Evolutionary conservation across 2,113 vertebrate species (phyloP), one percentile per base, ranked within the genome.

Genomic region (Thryonomys swinderianus): DNA sequence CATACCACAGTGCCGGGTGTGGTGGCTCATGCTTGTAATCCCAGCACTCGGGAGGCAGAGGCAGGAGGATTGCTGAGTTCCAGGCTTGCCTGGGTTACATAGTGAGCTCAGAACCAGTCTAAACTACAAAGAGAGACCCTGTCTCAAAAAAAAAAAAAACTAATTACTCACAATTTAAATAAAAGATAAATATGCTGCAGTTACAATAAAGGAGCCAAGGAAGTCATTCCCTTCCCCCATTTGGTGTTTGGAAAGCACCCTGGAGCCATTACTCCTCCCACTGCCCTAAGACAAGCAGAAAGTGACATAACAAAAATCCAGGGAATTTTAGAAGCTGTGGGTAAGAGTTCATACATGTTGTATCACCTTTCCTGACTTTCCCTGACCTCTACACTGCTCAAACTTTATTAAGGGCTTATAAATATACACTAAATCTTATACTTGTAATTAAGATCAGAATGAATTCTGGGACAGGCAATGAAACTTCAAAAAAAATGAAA

Each of bases 151-250:
- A n/a, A n/a, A n/a, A n/a, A 64, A 91, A 73, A 73, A 13, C 51
- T 51, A 71, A 80, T 91, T 11, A 81, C 5, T 94, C 12, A 74
- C 2, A 66, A 80, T 88, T 73, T 59, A 88, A 95, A 91, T 57
- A 91, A 3, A 84, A 27, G 45, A 34, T 78, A 51, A 78, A 30
- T 16, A 45, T 45, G 14, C 12, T 74, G 25, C 71, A 45, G 12
- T 45, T 45, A 45, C 9, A 45, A 74, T 74, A 45, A 74, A 45
- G 40, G 10, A 4, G 23, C 37, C 6, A 11, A 74, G 13, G 12
- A 74, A 74, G 27, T 45, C 23, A 45, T 40, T 45, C 13, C 25
- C 25, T 25, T 74, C 23, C 25, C 14, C 23, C 21, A 4, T 25
- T 10, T 73, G 25, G 40, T 23, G 40, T 42, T 73, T 45, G 23